phyloP scores from a whole-genome alignment of 30 jellyfish, hydroid and myxozoan species.

The Nemopilema nomurai region DNA sequence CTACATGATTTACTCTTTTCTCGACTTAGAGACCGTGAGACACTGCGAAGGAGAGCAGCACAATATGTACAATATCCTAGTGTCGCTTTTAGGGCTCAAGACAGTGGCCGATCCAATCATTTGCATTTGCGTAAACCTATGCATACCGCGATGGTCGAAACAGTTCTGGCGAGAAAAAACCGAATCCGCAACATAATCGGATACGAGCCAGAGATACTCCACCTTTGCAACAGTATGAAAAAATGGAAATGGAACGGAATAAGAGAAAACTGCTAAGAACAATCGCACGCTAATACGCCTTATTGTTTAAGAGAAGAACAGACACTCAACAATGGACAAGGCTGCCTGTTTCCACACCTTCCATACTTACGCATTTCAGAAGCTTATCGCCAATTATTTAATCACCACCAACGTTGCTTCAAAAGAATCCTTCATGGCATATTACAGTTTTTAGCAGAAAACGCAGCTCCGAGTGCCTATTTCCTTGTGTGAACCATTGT shows the following conservation, averaged over 20 bases:
- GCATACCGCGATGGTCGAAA: constrained; percentile 25
- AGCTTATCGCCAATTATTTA: no score
- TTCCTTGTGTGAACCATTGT: no score
- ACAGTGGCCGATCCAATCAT: constrained; percentile 41
- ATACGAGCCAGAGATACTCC: neutral
- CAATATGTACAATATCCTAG: constrained; percentile 14
- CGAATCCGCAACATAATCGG: constrained; percentile 43
- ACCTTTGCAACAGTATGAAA: neutral
- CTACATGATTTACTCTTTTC: constrained; percentile 34
- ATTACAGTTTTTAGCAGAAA: no score
- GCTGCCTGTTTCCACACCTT: no score
- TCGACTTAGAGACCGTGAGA: constrained; percentile 1
- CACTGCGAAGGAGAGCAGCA: constrained; percentile 22
- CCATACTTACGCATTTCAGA: no score
- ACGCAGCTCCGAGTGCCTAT: no score
- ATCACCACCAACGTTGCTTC: no score
- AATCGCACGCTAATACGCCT: no score
- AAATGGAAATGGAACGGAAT: neutral
- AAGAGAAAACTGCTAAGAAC: no score
- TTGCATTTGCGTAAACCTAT: constrained; percentile 13
- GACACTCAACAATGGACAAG: no score
- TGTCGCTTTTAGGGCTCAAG: constrained; percentile 20
- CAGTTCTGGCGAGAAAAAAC: constrained; percentile 16
- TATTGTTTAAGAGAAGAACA: no score
- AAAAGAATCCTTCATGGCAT: no score